These are phyloP conservation scores for Villa cingulata DNA, from an alignment of 2,888 invertebrate genomes.

Conservation along the genomic window DNA sequence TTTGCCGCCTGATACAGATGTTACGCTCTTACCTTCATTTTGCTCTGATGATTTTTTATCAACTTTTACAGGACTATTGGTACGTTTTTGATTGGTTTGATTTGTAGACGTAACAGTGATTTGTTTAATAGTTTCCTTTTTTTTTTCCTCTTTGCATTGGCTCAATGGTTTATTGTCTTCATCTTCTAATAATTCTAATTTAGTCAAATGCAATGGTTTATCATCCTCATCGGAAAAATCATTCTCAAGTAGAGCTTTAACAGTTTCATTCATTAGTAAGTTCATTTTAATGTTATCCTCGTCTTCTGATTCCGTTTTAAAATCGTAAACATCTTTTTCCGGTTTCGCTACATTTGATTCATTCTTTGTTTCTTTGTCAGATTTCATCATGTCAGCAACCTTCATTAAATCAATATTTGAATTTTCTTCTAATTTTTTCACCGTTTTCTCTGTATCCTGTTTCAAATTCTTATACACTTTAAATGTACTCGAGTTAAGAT, in stretches of 20 bases:
- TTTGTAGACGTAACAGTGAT: background rate
- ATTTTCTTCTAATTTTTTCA: background rate
- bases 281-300: slow-evolving; percentile 35
- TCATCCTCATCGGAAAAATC: slow-evolving; percentile 32
- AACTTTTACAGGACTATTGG: slow-evolving; percentile 1
- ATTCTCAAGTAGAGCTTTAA: slow-evolving; percentile 6
- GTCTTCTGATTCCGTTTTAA: slow-evolving; percentile 34
- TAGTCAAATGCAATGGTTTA: slow-evolving; percentile 24
- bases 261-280: slow-evolving; percentile 19
- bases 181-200: slow-evolving; percentile 8
- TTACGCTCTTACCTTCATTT: background rate
- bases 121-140: background rate
- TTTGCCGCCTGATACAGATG: background rate
- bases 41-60: slow-evolving; percentile 7
- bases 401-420: background rate
- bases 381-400: too few relatives aligned
- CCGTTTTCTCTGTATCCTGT: slow-evolving; percentile 6
- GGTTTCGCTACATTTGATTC: slow-evolving; percentile 1
- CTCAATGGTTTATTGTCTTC: background rate
- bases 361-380: slow-evolving; percentile 6
- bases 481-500: slow-evolving; percentile 9
- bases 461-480: slow-evolving; percentile 14
- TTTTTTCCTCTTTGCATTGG: background rate
- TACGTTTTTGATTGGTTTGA: background rate
- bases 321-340: slow-evolving; percentile 28